Percentiles rank a stretch among this genome's conserved stretches.
Evolutionary conservation across 2,113 vertebrate species (phyloP).

Genomic region (Albula glossodonta): DNA sequence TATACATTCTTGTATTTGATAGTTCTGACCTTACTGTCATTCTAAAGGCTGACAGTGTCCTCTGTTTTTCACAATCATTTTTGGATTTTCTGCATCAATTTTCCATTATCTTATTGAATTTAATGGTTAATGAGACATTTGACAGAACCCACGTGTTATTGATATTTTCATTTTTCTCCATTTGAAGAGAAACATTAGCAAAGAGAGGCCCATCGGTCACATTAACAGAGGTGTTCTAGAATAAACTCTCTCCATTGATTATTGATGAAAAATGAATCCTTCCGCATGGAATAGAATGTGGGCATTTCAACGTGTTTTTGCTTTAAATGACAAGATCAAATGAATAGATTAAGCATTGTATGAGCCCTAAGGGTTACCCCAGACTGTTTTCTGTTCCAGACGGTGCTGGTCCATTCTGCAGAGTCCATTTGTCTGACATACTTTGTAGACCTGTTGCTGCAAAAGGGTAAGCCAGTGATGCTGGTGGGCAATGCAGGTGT

Average conservation of each 20-base stretch:
- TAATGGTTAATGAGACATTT: constrained; percentile 63
- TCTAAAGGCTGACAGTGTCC: constrained; percentile 37
- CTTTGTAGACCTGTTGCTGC: constrained; percentile 70
- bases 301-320: too few relatives aligned
- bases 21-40: constrained; percentile 14
- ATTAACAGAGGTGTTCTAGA: constrained; percentile 45
- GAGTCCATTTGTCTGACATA: constrained; percentile 66
- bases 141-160: constrained; percentile 54
- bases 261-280: constrained; percentile 31
- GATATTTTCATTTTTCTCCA: constrained; percentile 66
- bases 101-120: constrained; percentile 58
- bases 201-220: constrained; percentile 55
- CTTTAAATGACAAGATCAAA: too few relatives aligned
- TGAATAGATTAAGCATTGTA: too few relatives aligned
- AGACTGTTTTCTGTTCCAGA: constrained; percentile 53
- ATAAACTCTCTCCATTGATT: constrained; percentile 17
- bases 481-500: constrained; percentile 68
- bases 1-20: constrained; percentile 43
- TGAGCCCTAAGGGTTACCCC: constrained; percentile 33
- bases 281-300: too few relatives aligned
- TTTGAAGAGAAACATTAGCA: constrained; percentile 50
- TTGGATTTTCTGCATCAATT: constrained; percentile 60
- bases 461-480: constrained; percentile 63
- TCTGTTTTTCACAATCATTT: constrained; percentile 49
- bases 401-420: constrained; percentile 62